Conservation (phyloP, 2,113 vertebrate genomes). For the Protobothrops mucrosquamatus region DNA sequence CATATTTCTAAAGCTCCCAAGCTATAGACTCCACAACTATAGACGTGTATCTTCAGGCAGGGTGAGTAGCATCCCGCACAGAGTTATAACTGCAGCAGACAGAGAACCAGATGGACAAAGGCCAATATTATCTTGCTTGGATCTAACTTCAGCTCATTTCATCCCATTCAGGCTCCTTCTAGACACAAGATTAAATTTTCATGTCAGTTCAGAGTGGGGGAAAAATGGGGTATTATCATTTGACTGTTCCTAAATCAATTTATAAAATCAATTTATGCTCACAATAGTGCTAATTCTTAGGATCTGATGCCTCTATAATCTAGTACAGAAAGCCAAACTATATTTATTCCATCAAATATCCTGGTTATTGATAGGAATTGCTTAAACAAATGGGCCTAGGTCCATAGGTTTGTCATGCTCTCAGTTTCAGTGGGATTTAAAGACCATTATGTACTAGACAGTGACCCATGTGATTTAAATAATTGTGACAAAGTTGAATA, state of each 20-base stretch:
- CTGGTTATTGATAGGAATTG: not conserved
- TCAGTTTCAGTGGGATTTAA: not conserved
- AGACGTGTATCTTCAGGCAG: not conserved
- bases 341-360: not conserved
- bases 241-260: not conserved
- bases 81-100: not conserved
- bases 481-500: not conserved
- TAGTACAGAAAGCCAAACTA: not conserved
- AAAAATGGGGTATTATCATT: not conserved
- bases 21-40: not conserved
- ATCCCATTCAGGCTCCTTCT: not conserved
- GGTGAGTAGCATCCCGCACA: not conserved
- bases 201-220: not conserved
- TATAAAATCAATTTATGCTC: not conserved
- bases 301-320: not conserved
- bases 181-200: not conserved
- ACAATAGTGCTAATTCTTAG: not conserved
- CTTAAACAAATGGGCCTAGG: not conserved
- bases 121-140: not conserved
- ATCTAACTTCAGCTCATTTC: not conserved
- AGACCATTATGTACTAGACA: not conserved
- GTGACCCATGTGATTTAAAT: not conserved
- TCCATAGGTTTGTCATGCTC: not conserved
- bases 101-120: not conserved
- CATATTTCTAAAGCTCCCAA: not conserved